A percentile compares a stretch with the other conserved stretches of the same genome.
Evolutionary conservation across 2,888 invertebrate species (phyloP).

Genomic region (Emmelina monodactyla): DNA sequence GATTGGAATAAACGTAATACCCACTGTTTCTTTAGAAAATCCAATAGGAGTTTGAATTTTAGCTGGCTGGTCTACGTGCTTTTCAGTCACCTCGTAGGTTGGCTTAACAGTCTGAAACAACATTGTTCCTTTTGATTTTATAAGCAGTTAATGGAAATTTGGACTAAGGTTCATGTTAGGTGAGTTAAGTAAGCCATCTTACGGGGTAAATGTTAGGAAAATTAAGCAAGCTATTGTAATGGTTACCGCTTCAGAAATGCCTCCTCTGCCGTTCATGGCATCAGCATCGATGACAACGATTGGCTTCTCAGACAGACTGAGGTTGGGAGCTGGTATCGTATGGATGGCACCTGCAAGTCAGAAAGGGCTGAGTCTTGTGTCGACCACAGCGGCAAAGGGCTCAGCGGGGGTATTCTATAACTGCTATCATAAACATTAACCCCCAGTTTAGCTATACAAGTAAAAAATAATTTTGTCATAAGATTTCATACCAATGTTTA

Average conservation of each 20-base stretch:
- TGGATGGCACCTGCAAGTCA: slow-evolving; percentile 76
- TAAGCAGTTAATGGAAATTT: background rate
- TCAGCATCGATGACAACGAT: slow-evolving; percentile 45
- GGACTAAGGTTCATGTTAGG: background rate
- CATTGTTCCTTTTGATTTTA: background rate
- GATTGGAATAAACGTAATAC: slow-evolving; percentile 14
- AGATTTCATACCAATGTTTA: too few species aligned
- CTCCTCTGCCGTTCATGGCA: background rate
- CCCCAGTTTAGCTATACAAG: too few species aligned
- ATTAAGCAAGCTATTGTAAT: background rate
- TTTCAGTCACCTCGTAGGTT: slow-evolving; percentile 51
- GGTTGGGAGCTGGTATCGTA: slow-evolving; percentile 86
- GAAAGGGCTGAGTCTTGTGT: slow-evolving; percentile 33
- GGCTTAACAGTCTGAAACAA: slow-evolving; percentile 27
- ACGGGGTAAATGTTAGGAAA: slow-evolving; percentile 11
- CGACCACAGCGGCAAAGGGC: too few species aligned
- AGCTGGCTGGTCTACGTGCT: slow-evolving; percentile 30
- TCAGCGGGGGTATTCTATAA: too few species aligned
- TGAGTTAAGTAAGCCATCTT: slow-evolving; percentile 1
- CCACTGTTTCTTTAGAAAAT: slow-evolving; percentile 44
- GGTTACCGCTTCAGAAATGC: slow-evolving; percentile 29
- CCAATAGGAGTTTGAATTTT: slow-evolving; percentile 43
- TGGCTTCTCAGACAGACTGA: slow-evolving; percentile 73
- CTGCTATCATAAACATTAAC: too few species aligned
- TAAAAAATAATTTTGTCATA: too few species aligned